Evolutionary conservation across 2,113 vertebrate species (phyloP).

Genomic region (Hylia prasina): DNA sequence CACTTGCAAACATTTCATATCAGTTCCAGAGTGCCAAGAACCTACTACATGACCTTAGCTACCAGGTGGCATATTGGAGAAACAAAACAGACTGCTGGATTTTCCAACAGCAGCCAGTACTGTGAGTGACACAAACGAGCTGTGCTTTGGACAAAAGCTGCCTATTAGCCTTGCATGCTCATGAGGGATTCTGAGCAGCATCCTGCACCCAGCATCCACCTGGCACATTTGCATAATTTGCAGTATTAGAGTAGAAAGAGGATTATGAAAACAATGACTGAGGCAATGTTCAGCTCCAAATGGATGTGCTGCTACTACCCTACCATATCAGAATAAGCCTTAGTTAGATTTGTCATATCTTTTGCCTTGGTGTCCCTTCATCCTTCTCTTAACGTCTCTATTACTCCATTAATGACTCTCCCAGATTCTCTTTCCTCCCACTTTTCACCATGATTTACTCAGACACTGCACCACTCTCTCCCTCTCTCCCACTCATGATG

Average conservation of each 20-base stretch:
- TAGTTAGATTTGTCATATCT: neutral
- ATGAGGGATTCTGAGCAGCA: neutral
- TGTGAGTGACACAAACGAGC: neutral
- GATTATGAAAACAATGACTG: slow-evolving; percentile 9
- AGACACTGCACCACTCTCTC: neutral
- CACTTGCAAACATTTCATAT: neutral
- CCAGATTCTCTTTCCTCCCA: neutral
- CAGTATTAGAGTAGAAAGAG: neutral
- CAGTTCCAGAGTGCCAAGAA: neutral
- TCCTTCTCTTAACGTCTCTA: neutral
- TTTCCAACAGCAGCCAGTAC: neutral
- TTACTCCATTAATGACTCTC: neutral
- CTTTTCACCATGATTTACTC: neutral
- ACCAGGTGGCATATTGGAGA: neutral
- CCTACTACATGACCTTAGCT: neutral
- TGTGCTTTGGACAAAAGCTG: neutral
- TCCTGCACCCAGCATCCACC: slow-evolving; percentile 24
- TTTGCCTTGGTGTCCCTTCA: neutral
- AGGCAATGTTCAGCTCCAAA: neutral
- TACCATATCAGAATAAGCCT: neutral
- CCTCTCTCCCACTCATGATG: neutral
- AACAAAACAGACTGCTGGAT: neutral
- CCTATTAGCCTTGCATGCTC: neutral
- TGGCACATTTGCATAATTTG: slow-evolving; percentile 24
- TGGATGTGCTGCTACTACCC: neutral